Base-by-base conservation (phyloP, 2,113 vertebrate genomes). In the Chamaetylas fuelleborni region DNA sequence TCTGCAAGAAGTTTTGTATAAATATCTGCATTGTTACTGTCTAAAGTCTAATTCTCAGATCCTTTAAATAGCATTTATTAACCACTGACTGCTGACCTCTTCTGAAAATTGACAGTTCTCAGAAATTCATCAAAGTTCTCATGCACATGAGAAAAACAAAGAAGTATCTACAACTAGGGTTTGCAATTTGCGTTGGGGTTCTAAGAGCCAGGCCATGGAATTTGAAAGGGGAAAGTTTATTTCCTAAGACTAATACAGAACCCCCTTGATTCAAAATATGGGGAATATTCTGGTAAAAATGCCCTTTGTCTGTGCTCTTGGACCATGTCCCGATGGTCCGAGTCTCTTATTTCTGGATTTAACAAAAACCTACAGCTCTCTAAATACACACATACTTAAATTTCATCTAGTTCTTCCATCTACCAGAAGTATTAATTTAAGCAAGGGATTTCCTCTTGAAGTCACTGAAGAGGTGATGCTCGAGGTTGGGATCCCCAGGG, bases 401-500 rank as follows among this genome's bases (percentile, higher is more conserved):
- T 18, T 5, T 28, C 18, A 57, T 28, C 45, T 76, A 43, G 56
- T 58, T 33, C 56, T 66, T 84, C 67, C 17, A n/a, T 48, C 43
- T 72, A 72, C 58, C 50, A 93, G 80, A 73, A 93, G 9, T 4
- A 14, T 29, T 48, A 1, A 1, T 31, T 91, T 45, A 61, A 83
- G 40, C 3, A 36, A 15, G 8, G 17, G 24, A 19, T 40, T 82
- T 69, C 51, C 40, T 72, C 36, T 8, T 69, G 19, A 38, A 69
- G 58, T 56, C 54, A 26, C 53, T 54, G 61, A 67, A 69, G n/a
- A 25, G 23, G 58, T 54, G 61, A 14, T 9, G 14, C 81, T 25
- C 0, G 0, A 4, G 13, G 36, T 1, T 22, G 43, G 40, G 20
- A 65, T 15, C 14, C 40, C 25, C 28, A 34, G n/a, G 9, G 23